Evolutionary conservation across 2,113 vertebrate species (phyloP), one percentile per base, ranked within the genome.

Genomic region (Oxyura jamaicensis): DNA sequence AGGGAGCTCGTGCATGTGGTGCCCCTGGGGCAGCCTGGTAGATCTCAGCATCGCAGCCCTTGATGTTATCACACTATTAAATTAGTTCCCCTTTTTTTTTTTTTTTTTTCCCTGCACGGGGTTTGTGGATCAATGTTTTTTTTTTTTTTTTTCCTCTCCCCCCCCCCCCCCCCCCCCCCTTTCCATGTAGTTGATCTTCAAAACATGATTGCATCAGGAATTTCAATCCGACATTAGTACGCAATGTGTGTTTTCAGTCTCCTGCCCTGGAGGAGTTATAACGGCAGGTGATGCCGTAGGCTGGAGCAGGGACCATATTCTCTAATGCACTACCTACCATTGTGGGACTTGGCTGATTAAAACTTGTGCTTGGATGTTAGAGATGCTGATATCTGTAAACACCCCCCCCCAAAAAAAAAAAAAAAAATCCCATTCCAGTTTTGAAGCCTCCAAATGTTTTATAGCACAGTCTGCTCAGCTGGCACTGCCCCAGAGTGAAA

Each of bases 1-100:
- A 52, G 50, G 50, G 50, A 26, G 50, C 23, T 50, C 7, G 50
- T 12, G 23, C 50, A 50, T 13, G 50, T 26, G 50, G 50, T 52
- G 23, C 50, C 28, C 21, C 21, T 1, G 0, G 16, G n/a, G 3
- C 50, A 56, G 48, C 41, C 18, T 19, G 11, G 33, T 2, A 56
- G 48, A 41, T n/a, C 29, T 41, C 42, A 19, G 1, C 17, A 14
- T 2, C 2, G 4, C 25, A 35, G 17, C 23, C 26, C 50, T 66
- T 53, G 8, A n/a, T 66, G 31, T n/a, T 79, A 59, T 3, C 8
- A 1, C 4, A 3, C 52, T 7, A 1, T 53, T 60, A 66, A 53
- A 67, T 5, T n/a, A 10, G 13, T 2, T 67, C 66, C 3, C 2
- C 23, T 52, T 52, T 50, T 44, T 91, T 71, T 44, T 21, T 19